Conservation (phyloP, 2,113 vertebrate species). For the Lasiurus cinereus region DNA sequence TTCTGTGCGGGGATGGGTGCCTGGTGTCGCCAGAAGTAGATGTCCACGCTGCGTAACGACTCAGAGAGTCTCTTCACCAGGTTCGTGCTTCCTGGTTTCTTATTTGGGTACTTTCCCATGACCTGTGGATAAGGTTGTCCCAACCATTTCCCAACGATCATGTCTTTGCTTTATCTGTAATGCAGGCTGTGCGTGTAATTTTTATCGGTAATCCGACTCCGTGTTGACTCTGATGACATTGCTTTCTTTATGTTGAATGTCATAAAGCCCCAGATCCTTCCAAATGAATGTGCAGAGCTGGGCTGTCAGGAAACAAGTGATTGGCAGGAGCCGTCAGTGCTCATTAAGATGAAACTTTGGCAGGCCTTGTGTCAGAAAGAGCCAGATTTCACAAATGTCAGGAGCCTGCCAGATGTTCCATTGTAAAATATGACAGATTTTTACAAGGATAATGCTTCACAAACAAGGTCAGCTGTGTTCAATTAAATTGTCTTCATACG, state of each 20-base stretch:
- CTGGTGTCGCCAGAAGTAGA: not conserved
- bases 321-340: constrained; percentile 63
- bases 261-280: constrained; percentile 5
- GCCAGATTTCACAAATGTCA: constrained; percentile 66
- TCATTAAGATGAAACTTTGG: constrained; percentile 67
- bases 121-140: not conserved
- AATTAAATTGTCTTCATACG: constrained; percentile 51
- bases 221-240: constrained; percentile 71
- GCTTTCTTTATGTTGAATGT: constrained; percentile 61
- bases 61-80: not conserved
- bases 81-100: not conserved
- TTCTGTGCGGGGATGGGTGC: not conserved
- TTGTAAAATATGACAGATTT: constrained; percentile 54
- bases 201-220: constrained; percentile 56
- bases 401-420: constrained; percentile 68
- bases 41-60: not conserved
- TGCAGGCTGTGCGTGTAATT: not conserved
- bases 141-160: not conserved
- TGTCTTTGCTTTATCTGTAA: not conserved
- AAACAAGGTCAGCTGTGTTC: constrained; percentile 57
- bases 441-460: constrained; percentile 51
- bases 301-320: constrained; percentile 71
- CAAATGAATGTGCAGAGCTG: constrained; percentile 74
- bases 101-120: not conserved
- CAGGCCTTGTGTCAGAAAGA: constrained; percentile 65